Conservation (phyloP, 23 tunicate species). For the Halocynthia aurantium region DNA sequence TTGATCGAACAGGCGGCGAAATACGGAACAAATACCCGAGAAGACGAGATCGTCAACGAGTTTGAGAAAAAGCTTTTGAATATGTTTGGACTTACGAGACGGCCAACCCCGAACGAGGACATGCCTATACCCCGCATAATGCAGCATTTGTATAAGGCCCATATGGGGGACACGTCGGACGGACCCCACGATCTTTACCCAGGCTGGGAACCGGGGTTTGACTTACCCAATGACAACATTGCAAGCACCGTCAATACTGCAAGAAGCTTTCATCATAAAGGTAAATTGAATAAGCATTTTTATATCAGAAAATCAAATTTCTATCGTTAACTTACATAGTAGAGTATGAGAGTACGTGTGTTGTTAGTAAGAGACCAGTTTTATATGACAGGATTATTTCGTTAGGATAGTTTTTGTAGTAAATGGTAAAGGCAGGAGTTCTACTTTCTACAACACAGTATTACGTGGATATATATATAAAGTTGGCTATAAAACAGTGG, state of each 20-base stretch:
- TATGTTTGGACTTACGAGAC: constrained; percentile 69
- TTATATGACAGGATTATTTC: no score
- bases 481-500: no score
- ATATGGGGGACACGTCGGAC: constrained; percentile 66
- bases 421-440: no score
- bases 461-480: no score
- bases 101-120: constrained; percentile 53
- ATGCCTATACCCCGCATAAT: constrained; percentile 55
- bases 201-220: constrained; percentile 78
- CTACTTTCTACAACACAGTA: no score
- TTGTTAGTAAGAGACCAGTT: no score
- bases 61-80: constrained; percentile 51
- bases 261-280: constrained; percentile 74
- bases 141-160: constrained; percentile 93
- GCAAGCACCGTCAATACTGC: constrained; percentile 67
- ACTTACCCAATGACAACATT: constrained; percentile 57
- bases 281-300: constrained; percentile 26
- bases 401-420: no score
- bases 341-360: not conserved
- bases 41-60: constrained; percentile 58
- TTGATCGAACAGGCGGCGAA: constrained; percentile 56
- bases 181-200: constrained; percentile 28
- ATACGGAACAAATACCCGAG: constrained; percentile 36
- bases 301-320: not conserved
- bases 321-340: not conserved